These are phyloP conservation scores for Adelosebastes latens DNA, from an alignment of 2,797 vertebrate genomes.

Conservation along the genomic window DNA sequence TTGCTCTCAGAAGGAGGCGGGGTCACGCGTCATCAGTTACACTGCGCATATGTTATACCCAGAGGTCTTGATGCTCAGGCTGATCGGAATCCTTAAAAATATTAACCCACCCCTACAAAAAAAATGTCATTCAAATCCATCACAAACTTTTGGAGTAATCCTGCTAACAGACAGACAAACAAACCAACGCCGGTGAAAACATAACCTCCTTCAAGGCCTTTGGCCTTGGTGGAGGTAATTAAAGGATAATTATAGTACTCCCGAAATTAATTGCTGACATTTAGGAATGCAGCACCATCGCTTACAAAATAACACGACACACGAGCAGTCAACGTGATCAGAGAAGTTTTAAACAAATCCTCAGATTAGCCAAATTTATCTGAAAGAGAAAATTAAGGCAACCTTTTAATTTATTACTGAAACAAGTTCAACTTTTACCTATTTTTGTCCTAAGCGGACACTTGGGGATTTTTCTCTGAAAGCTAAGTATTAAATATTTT, in stretches of 20 bases:
- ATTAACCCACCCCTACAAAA: too few species aligned
- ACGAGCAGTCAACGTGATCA: not conserved
- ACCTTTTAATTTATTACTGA: not conserved
- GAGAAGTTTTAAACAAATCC: not conserved
- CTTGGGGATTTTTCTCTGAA: not conserved
- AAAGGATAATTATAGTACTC: not conserved
- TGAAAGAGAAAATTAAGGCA: not conserved
- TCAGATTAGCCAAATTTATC: not conserved
- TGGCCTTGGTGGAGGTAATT: too few species aligned
- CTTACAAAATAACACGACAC: not conserved
- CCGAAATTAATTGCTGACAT: not conserved
- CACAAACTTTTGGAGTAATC: too few species aligned
- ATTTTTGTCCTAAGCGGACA: not conserved
- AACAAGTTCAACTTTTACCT: not conserved
- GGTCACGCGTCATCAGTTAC: too few species aligned
- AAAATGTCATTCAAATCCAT: too few species aligned
- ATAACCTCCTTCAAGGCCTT: too few species aligned
- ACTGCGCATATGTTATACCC: too few species aligned
- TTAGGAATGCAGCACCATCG: not conserved
- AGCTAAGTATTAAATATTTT: not conserved
- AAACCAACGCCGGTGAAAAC: too few species aligned
- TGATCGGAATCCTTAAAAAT: too few species aligned
- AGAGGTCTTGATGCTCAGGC: too few species aligned
- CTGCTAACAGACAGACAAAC: too few species aligned
- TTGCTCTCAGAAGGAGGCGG: too few species aligned